Percentiles rank a stretch among this genome's conserved stretches.
Conservation (phyloP, 2,888 invertebrate species). For the Cylindroiulus punctatus region DNA sequence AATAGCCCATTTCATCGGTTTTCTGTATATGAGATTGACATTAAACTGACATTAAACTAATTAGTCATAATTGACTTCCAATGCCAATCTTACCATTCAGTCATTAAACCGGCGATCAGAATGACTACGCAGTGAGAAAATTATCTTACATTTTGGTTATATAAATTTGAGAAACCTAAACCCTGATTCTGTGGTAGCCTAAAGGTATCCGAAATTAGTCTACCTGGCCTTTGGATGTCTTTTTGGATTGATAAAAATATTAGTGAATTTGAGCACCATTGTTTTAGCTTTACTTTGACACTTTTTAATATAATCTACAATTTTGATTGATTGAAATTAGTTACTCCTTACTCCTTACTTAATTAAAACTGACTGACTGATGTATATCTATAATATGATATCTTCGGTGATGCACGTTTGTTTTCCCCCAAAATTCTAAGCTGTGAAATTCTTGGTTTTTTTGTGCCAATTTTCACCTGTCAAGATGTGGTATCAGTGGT, state of each 20-base stretch:
- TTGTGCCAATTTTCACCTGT: neutral
- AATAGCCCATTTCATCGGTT: neutral
- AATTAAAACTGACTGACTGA: too few relatives aligned
- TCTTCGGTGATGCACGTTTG: neutral
- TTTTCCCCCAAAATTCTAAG: neutral
- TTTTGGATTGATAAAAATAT: too few relatives aligned
- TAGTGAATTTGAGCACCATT: too few relatives aligned
- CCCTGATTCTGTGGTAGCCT: too few relatives aligned
- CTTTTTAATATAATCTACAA: too few relatives aligned
- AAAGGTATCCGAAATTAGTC: too few relatives aligned
- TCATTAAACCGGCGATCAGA: neutral
- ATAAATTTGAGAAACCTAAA: too few relatives aligned
- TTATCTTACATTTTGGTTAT: neutral
- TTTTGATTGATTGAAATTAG: too few relatives aligned
- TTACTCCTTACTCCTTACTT: too few relatives aligned
- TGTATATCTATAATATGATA: neutral
- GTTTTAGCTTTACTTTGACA: neutral
- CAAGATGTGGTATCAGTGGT: neutral
- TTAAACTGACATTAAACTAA: neutral
- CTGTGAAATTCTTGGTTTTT: neutral
- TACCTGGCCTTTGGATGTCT: too few relatives aligned
- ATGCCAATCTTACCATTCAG: neutral
- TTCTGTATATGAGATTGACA: neutral
- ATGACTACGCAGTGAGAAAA: neutral
- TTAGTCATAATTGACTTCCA: neutral